phyloP scores from a whole-genome alignment of 2,113 vertebrate species.

The Dromiciops gliroides region DNA sequence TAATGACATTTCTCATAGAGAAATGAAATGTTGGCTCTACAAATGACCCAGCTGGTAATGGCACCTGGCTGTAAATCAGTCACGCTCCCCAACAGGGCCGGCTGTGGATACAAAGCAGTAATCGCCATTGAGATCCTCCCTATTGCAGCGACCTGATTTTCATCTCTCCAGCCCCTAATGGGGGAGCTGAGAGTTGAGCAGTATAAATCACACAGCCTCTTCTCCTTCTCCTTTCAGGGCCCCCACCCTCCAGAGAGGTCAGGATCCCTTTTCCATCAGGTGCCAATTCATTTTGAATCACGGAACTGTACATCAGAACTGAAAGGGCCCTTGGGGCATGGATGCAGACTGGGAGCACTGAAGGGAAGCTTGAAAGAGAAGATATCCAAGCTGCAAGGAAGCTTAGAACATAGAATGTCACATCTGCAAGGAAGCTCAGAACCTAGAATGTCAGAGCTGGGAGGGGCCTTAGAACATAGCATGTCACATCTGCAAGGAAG shows the following conservation, averaged over 20 bases:
- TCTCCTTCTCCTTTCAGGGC: not conserved
- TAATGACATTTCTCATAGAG: not conserved
- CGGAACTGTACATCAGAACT: not conserved
- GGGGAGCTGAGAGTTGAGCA: not conserved
- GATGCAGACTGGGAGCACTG: not conserved
- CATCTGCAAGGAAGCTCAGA: too few relatives aligned
- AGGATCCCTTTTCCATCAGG: conserved; percentile 44
- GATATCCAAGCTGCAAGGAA: too few relatives aligned
- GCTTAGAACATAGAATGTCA: too few relatives aligned
- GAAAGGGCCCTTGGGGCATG: not conserved
- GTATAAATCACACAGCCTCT: not conserved
- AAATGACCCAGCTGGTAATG: not conserved
- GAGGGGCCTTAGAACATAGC: too few relatives aligned
- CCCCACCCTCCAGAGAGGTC: conserved; percentile 48
- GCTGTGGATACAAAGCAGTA: not conserved
- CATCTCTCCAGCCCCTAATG: not conserved
- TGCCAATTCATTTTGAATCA: conserved; percentile 21
- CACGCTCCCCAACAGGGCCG: not conserved
- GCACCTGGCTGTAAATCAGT: not conserved
- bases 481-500: not conserved
- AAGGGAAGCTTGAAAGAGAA: not conserved
- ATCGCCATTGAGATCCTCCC: not conserved
- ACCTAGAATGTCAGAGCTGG: too few relatives aligned
- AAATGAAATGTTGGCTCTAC: not conserved
- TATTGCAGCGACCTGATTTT: not conserved